Evolutionary conservation across 2,797 vertebrate genomes (phyloP), one percentile per base, ranked within the genome.

Genomic region (Paramormyrops hopkinsi): DNA sequence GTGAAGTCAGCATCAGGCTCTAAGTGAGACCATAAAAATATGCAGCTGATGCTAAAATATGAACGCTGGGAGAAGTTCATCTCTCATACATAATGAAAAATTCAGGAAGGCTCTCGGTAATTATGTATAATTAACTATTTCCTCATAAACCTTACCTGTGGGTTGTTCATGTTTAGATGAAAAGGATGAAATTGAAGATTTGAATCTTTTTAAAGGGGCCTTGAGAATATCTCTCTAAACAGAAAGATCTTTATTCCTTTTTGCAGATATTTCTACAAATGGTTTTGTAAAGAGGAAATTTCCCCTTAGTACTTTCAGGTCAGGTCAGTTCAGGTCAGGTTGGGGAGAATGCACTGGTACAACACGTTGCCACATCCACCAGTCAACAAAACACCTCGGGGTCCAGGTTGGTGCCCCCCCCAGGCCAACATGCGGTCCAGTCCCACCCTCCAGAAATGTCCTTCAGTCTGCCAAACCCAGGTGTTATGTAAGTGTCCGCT

Each of bases 91-190:
- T 79, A 79, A 44, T 79, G 37, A 79, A 44, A 79, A 19, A 79
- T 79, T 79, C 73, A 41, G 73, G 12, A 79, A 41, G 33, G 37
- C 37, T 79, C 37, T 79, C 5, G 33, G 73, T 79, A 79, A 44
- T 79, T 79, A 79, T 79, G 73, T 19, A 79, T 79, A 41, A 79
- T 79, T 79, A 79, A 79, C 17, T 41, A 41, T 79, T 79, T 79
- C 37, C 33, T 79, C 25, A 41, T 41, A 79, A 41, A 44, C 73
- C 37, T 79, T 79, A 79, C 37, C 73, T 79, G 37, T 79, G 37
- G 37, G 17, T 79, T 79, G 73, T 44, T 44, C 14, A 14, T 79
- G 25, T 79, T 79, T 79, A 79, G 73, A n/a, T 44, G 73, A 79
- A 19, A 7, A 44, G 37, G 37, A 76, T 76, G 73, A 76, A 76